Percentiles rank a stretch among this genome's conserved stretches.
phyloP scores from a whole-genome alignment of 1,140 invertebrate species.

The Caenorhabditis inopinata region DNA sequence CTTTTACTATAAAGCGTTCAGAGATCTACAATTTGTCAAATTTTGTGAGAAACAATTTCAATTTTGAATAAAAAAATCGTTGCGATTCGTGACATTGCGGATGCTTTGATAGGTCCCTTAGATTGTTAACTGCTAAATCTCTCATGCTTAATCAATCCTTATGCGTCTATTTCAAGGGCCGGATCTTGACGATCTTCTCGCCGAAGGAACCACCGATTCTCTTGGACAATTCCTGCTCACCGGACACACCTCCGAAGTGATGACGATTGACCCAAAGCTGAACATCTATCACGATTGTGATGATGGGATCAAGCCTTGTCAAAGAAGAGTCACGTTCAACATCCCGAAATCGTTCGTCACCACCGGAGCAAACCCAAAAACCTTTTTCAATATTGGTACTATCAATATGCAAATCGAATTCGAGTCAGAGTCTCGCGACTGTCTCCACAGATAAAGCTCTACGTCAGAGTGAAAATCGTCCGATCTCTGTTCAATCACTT shows the following conservation, averaged over 20 bases:
- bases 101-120: no score
- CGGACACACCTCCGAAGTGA: conserved; percentile 47
- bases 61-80: no score
- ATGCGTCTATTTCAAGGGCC: conserved; percentile 33
- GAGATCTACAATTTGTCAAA: no score
- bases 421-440: conserved; percentile 45
- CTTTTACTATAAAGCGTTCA: no score
- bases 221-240: conserved; percentile 44
- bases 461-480: no score
- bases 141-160: not conserved
- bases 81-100: no score
- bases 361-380: conserved; percentile 36
- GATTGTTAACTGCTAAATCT: no score
- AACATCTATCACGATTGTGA: conserved; percentile 50
- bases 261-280: conserved; percentile 48
- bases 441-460: conserved; percentile 38
- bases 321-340: conserved; percentile 20
- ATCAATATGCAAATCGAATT: conserved; percentile 50
- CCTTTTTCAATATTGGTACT: conserved; percentile 41
- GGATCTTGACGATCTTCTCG: conserved; percentile 50
- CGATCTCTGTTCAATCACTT: conserved; percentile 18
- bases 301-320: conserved; percentile 42
- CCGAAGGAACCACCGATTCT: conserved; percentile 48
- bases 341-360: conserved; percentile 38
- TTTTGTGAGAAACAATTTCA: no score